Base-by-base conservation (phyloP, 2,888 invertebrate genomes). In the Amphipyra tragopoginis region DNA sequence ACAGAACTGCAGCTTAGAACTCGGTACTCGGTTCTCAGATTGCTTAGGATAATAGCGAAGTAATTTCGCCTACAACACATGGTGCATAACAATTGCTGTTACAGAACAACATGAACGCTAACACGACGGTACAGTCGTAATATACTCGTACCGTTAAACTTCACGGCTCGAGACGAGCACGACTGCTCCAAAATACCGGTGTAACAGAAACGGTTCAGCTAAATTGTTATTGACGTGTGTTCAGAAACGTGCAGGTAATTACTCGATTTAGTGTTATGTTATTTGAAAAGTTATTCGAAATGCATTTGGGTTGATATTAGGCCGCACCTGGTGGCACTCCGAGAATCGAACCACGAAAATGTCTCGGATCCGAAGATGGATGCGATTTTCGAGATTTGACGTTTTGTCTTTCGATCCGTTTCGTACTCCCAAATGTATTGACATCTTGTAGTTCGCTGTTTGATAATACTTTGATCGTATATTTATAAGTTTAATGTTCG, bases 121-220 rank as follows among this genome's bases (percentile, higher is more conserved):
- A 81, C 83, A 80, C 81, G 80, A 79, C 77, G 79, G 79, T 65
- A 64, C 55, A 60, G 55, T 57, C 61, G 66, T 81, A 82, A 81
- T 82, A 85, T 89, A 21, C 21, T 21, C 21, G 21, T 21, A 88
- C 90, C 92, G 89, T 93, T 90, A 92, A 92, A 89, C 86, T 90
- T 87, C 88, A 91, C 89, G 92, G 85, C 76, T 87, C 91, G 87
- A 89, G 83, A 80, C 82, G 73, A 76, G 75, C 75, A 71, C 75
- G 68, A 79, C 66, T 71, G 71, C 77, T 73, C 76, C 69, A 71
- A 82, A 81, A 79, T 82, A 76, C 76, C 65, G 72, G 55, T 65
- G 68, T 77, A 72, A 81, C 79, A 72, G 79, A 78, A 82, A 84
- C 80, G 60, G 73, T 78, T 84, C 78, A 81, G 77, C 72, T 75